Base-by-base conservation (phyloP, 2,113 vertebrate species). In the Myiozetetes cayanensis region DNA sequence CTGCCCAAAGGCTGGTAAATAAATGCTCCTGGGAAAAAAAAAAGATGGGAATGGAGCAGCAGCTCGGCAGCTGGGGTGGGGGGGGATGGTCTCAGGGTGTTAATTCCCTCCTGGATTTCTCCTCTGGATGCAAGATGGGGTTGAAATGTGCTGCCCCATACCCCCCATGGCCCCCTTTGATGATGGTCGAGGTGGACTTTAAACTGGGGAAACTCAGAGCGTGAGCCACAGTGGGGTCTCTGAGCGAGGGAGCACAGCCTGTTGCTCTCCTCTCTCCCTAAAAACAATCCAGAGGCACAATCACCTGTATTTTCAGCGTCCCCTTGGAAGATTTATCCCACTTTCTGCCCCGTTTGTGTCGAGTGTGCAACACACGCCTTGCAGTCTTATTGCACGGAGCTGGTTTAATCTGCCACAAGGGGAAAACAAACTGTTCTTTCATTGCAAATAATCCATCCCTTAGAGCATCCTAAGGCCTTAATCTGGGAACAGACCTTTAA, bases 371-470 rank as follows among this genome's bases (percentile, higher is more conserved):
- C 44, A 6, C 27, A 15, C 55, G 19, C 56, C 0, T 18, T 0
- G 13, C 16, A 1, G 31, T 50, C 80, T 14, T 4, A 12, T 43
- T 12, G 27, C 2, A 0, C 39, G n/a, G 65, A 58, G 39, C 12
- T 1, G 11, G 44, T 58, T 21, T 6, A 6, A 75, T 28, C 33
- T 8, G 2, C 53, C 5, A 1, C 0, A 1, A 23, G n/a, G 18
- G 37, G 24, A 59, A 58, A 74, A 9, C 58, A 27, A 79, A 22
- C 47, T 2, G 1, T 21, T 47, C 74, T 41, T 68, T 23, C 10
- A 1, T 2, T 58, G 63, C 41, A 18, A 74, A 67, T 1, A 30
- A 90, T 5, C 71, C 24, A 0, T 21, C 81, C 74, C 82, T 76
- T 9, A 43, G 23, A 75, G 30, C 58, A 87, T 27, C 77, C 89